Conservation (phyloP, 1,140 invertebrate species). For the Drosophila nebulosa region DNA sequence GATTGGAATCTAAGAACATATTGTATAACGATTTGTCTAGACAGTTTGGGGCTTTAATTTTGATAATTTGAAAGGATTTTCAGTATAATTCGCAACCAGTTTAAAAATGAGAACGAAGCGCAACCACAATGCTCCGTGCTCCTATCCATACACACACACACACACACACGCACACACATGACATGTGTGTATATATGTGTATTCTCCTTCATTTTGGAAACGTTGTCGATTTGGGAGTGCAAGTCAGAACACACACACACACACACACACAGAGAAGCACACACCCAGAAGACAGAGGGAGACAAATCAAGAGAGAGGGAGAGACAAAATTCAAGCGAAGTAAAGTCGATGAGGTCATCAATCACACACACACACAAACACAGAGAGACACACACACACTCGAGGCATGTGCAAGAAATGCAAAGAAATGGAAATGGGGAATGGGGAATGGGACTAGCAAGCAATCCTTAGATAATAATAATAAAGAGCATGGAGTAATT, state of each 20-base stretch:
- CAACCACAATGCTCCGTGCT: neutral
- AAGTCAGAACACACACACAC: constrained; percentile 1
- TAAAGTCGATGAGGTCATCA: constrained; percentile 65
- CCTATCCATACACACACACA: constrained; percentile 12
- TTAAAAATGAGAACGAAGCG: neutral
- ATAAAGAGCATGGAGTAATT: no score
- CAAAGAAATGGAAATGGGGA: constrained; percentile 6
- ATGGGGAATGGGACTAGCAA: constrained; percentile 10
- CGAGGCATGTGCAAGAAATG: constrained; percentile 30
- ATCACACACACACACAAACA: constrained; percentile 37
- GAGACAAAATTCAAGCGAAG: constrained; percentile 42
- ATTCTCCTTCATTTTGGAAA: neutral
- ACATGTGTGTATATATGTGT: constrained; percentile 2
- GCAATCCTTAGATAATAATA: constrained; percentile 28
- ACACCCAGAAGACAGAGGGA: neutral
- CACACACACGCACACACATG: constrained; percentile 23
- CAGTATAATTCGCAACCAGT: neutral
- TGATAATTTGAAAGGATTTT: no score
- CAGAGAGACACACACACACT: neutral
- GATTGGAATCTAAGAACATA: no score
- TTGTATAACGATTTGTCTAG: no score
- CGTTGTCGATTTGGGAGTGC: constrained; percentile 1
- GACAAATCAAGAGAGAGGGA: constrained; percentile 19
- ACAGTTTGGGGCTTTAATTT: no score
- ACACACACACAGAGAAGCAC: constrained; percentile 5